Evolutionary conservation across 2,888 invertebrate species (phyloP), one percentile per base, ranked within the genome.

Genomic region (Carterocephalus palaemon): DNA sequence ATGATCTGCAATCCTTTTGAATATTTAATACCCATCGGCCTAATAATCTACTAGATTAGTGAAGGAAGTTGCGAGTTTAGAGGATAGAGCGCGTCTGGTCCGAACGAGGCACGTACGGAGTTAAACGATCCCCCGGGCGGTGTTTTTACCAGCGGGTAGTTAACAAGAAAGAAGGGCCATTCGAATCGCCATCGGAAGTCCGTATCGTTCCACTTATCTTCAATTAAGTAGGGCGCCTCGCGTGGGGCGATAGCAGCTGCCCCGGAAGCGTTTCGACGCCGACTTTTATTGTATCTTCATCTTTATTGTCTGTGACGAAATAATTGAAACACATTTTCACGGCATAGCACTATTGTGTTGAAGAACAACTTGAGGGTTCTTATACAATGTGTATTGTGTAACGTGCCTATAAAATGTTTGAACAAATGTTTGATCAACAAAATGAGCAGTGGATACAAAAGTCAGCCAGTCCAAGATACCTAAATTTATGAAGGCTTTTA

Each of bases 191-290:
- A 65, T 64, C 67, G 61, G 67, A 63, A 61, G 57, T 52, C 37
- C 39, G 56, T 58, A 60, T 61, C 59, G 53, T 49, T 59, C 58
- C 45, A 62, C 65, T 64, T 69, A 69, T 70, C 70, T 58, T 54
- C 64, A 67, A 70, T 70, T 69, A 70, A 62, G 56, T 54, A 31
- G 59, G 51, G 52, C 23, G 39, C 16, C 13, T 40, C 24, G 31
- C 33, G 34, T 17, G 16, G 26, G 9, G 10, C 33, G 36, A 15
- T 15, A 36, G 9, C 9, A 15, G 36, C 16, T 13, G 23, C 38
- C 24, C 28, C 13, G 9, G 24, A 23, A 19, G 33, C 33, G 12
- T 33, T 24, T 36, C 23, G 36, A 24, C 23, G 24, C 9, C 13
- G 23, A 8, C n/a, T 34, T 32, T 34, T 34, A 19, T 34, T 22